Evolutionary conservation across 2,797 vertebrate species (phyloP), one percentile per base, ranked within the genome.

Genomic region (Podarcis siculus): DNA sequence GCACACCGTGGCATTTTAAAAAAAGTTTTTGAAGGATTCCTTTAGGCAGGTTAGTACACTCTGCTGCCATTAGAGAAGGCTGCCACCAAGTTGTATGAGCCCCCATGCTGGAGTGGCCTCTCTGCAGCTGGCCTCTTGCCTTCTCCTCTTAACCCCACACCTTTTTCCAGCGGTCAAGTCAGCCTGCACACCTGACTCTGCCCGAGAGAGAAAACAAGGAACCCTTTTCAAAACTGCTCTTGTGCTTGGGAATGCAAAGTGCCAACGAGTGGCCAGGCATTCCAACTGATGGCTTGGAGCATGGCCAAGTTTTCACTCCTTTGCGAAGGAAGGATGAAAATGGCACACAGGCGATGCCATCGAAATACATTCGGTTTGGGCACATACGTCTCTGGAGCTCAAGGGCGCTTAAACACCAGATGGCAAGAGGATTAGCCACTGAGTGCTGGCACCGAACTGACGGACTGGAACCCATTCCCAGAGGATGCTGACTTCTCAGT

Each of bases 341-440:
- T 21, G 25, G 55, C 1, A 37, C 21, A n/a, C 17, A 42, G 37
- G 9, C 17, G 23, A 77, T 17, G 17, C 58, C 45, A 6, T 30
- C 35, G 13, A 39, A 66, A 75, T 42, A 21, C 19, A 19, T 42
- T 67, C 2, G 2, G 25, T 61, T 66, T 85, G 5, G 72, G 72
- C 72, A 21, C 72, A 64, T n/a, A 12, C 4, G 42, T 64, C 37
- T 3, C 72, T 79, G 72, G 0, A 9, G 92, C 94, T 80, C 90
- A 83, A 15, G 0, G 78, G 8, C 1, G 3, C 49, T 55, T 55
- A 55, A 55, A 55, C 82, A 91, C 61, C 94, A 96, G 93, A 94
- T 93, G 94, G 89, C 12, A 89, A 72, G 35, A 90, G 90, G 86
- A 93, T 94, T 77, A 86, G 86, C 89, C 0, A 61, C 19, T 91